Evolutionary conservation across 2,888 invertebrate genomes (phyloP).

Genomic region (Tanytarsus gracilentus): DNA sequence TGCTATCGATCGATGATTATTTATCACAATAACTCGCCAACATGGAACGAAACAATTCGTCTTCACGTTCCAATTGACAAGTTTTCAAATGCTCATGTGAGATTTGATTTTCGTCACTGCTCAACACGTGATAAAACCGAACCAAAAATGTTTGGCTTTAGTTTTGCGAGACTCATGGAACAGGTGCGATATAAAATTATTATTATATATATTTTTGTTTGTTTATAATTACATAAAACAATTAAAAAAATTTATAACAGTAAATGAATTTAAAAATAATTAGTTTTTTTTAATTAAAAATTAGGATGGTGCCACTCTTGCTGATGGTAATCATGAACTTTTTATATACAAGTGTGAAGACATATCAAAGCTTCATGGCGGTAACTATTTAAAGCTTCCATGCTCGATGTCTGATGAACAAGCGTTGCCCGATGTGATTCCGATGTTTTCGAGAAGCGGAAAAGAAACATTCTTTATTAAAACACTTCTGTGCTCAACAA

Average conservation of each 20-base stretch:
- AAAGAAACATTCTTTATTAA: constrained; percentile 75
- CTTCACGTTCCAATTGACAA: constrained; percentile 85
- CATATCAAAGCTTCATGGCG: constrained; percentile 47
- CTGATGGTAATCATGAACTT: constrained; percentile 82
- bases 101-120: constrained; percentile 87
- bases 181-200: too few species aligned
- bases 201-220: too few species aligned
- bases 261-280: too few species aligned
- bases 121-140: constrained; percentile 86
- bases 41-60: constrained; percentile 83
- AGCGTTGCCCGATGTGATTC: constrained; percentile 43
- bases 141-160: constrained; percentile 83
- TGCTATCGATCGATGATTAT: constrained; percentile 77
- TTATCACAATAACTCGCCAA: constrained; percentile 89
- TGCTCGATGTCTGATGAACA: constrained; percentile 55
- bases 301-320: constrained; percentile 82
- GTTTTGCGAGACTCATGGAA: constrained; percentile 84
- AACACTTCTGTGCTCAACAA: constrained; percentile 88
- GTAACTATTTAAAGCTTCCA: constrained; percentile 55
- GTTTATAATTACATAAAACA: too few species aligned
- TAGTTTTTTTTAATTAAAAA: too few species aligned
- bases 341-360: constrained; percentile 91
- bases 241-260: too few species aligned
- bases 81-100: constrained; percentile 83
- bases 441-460: constrained; percentile 64